Evolutionary conservation across 2,113 vertebrate species (phyloP).

Genomic region (Isichthys henryi): DNA sequence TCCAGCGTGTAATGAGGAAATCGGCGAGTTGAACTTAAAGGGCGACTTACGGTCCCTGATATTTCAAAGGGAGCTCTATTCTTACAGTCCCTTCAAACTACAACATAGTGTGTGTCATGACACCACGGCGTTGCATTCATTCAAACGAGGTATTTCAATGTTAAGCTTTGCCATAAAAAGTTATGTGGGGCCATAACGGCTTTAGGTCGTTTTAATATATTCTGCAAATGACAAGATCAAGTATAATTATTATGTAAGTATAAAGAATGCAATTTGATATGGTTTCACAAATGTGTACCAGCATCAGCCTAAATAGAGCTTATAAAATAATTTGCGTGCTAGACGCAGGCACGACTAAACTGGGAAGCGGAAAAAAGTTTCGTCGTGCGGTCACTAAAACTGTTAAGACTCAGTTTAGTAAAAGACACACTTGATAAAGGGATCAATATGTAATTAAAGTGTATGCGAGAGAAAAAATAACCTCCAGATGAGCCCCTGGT

Average conservation of each 20-base stretch:
- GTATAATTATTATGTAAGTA: constrained; percentile 7
- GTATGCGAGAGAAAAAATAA: not conserved
- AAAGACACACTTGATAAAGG: not conserved
- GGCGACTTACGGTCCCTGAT: not conserved
- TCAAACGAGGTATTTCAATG: not conserved
- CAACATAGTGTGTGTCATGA: not conserved
- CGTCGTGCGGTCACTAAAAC: not conserved
- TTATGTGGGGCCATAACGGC: constrained; percentile 1
- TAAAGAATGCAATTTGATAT: not conserved
- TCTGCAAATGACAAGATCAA: constrained; percentile 5
- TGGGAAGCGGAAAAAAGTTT: constrained; percentile 14
- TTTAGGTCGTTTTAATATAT: constrained; percentile 10
- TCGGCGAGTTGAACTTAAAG: not conserved
- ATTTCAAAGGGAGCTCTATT: not conserved
- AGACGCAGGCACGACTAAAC: not conserved
- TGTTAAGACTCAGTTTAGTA: not conserved
- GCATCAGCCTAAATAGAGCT: not conserved
- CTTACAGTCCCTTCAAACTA: not conserved
- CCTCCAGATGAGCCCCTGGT: not conserved
- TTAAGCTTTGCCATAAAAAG: constrained; percentile 11
- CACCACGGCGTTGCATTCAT: too few species aligned
- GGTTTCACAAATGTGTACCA: not conserved
- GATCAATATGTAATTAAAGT: not conserved
- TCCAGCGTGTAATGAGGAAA: not conserved
- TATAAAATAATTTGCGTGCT: not conserved